phyloP scores from a whole-genome alignment of 2,113 vertebrate species.

The Halichoeres trimaculatus region DNA sequence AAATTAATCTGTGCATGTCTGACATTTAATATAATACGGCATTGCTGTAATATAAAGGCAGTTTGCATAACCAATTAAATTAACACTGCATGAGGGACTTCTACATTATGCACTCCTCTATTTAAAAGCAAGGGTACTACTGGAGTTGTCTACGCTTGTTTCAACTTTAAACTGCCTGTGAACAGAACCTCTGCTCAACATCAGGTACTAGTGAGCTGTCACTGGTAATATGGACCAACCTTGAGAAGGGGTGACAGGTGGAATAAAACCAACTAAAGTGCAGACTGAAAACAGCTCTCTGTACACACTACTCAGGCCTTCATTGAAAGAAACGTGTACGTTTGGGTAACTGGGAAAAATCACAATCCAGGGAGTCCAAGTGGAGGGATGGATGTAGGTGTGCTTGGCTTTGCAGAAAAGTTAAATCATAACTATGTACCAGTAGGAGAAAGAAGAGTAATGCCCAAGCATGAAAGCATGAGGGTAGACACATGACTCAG shows the following conservation, averaged over 20 bases:
- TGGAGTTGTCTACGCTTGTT: background rate
- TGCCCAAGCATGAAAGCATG: background rate
- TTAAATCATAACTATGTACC: background rate
- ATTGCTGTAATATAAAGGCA: background rate
- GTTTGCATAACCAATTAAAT: background rate
- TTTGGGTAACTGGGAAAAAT: background rate
- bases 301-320: too few relatives aligned
- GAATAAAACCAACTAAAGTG: too few relatives aligned
- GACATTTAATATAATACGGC: conserved; percentile 4
- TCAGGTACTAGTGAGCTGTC: background rate
- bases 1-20: conserved; percentile 6
- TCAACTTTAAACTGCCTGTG: background rate
- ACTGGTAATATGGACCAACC: background rate
- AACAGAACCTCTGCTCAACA: background rate
- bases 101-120: background rate
- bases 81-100: background rate
- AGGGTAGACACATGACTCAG: too few relatives aligned
- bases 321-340: background rate
- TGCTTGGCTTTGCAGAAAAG: background rate
- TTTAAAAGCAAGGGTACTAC: background rate
- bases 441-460: background rate
- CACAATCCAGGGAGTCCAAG: background rate
- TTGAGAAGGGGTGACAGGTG: background rate
- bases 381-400: background rate
- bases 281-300: too few relatives aligned